These are phyloP conservation scores for Trissolcus japonicus DNA, from an alignment of 2,888 invertebrate genomes.

Conservation along the genomic window DNA sequence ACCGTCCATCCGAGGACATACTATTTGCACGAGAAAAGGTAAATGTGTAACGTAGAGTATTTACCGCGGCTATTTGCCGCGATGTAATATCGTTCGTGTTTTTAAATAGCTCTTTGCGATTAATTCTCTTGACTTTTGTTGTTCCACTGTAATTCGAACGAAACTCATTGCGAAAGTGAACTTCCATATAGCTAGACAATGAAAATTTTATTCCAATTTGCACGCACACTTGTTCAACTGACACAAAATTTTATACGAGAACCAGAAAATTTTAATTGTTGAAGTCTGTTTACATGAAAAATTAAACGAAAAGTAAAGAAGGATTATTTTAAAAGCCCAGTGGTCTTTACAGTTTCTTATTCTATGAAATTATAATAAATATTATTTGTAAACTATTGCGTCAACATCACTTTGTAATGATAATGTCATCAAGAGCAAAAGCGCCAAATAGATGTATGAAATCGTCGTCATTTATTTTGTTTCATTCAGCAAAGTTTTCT, in stretches of 20 bases:
- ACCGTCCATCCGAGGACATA: conserved; percentile 7
- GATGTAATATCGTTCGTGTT: conserved; percentile 21
- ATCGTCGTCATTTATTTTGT: conserved; percentile 32
- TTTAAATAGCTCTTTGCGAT: conserved; percentile 21
- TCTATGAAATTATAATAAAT: neutral
- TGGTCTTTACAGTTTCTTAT: too few species aligned
- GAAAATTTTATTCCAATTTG: too few species aligned
- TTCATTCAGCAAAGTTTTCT: conserved; percentile 24
- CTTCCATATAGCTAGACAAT: too few species aligned
- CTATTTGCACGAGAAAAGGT: conserved; percentile 26
- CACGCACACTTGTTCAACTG: too few species aligned
- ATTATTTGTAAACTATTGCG: conserved; percentile 27
- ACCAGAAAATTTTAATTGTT: too few species aligned
- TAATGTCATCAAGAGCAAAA: neutral
- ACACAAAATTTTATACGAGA: too few species aligned
- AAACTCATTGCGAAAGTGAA: conserved; percentile 1
- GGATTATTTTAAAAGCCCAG: too few species aligned
- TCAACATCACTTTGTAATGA: conserved; percentile 13
- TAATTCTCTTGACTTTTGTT: conserved; percentile 14
- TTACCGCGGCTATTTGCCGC: conserved; percentile 34
- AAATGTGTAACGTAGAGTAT: conserved; percentile 44
- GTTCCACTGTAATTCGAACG: too few species aligned
- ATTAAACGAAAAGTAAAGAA: too few species aligned
- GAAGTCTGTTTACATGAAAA: too few species aligned
- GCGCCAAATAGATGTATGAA: conserved; percentile 33